Percentiles rank a stretch among this genome's conserved stretches.
These are phyloP conservation scores for Torymus auratus DNA, from an alignment of 2,888 invertebrate species.

Conservation along the genomic window DNA sequence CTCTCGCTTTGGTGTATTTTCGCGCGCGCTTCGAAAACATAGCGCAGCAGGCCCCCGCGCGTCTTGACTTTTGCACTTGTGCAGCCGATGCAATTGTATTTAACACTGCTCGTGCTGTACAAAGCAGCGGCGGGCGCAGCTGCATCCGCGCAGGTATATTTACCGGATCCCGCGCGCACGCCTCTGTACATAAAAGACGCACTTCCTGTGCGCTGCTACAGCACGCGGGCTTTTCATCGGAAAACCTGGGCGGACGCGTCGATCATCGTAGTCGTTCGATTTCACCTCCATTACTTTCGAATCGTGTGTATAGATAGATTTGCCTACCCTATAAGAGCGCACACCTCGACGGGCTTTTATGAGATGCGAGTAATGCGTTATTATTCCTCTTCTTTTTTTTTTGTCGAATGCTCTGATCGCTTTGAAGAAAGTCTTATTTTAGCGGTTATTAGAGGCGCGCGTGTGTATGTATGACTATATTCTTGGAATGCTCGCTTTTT, in stretches of 20 bases:
- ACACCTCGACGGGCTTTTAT: too few relatives aligned
- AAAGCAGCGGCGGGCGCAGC: not conserved
- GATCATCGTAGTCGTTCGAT: not conserved
- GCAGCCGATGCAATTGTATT: too few relatives aligned
- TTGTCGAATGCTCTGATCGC: too few relatives aligned
- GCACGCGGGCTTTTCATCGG: constrained; percentile 5
- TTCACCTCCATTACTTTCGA: constrained; percentile 23
- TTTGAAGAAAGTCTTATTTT: not conserved
- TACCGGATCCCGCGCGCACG: not conserved
- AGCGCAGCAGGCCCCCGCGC: too few relatives aligned
- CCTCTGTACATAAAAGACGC: constrained; percentile 6
- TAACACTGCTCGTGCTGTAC: too few relatives aligned
- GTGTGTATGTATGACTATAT: not conserved
- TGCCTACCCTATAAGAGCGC: too few relatives aligned
- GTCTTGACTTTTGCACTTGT: too few relatives aligned
- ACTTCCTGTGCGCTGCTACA: not conserved
- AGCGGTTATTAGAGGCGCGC: not conserved
- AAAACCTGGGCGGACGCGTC: not conserved
- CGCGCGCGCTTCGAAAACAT: too few relatives aligned
- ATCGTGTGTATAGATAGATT: not conserved
- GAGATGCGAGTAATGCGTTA: too few relatives aligned
- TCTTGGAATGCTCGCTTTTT: constrained; percentile 7
- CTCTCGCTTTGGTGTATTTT: too few relatives aligned
- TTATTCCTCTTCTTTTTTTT: too few relatives aligned
- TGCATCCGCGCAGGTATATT: constrained; percentile 12